These are phyloP conservation scores for Pongo abelii DNA, from an alignment of 2,113 vertebrate genomes.

Conservation along the genomic window DNA sequence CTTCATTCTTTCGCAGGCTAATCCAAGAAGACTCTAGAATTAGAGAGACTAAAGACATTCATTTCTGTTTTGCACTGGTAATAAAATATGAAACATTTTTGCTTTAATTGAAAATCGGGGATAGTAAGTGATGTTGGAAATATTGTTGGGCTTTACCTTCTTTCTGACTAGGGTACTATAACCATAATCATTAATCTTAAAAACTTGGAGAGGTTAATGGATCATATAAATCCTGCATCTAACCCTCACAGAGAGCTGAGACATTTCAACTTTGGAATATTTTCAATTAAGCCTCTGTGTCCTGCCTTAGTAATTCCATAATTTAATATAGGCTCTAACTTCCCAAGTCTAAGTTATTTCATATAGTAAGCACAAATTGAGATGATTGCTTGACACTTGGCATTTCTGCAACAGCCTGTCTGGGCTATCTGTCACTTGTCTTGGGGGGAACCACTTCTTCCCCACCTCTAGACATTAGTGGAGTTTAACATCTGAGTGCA, in stretches of 20 bases:
- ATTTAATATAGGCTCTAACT: conserved; percentile 29
- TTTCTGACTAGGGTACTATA: neutral
- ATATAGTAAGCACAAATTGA: neutral
- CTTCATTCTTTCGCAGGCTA: neutral
- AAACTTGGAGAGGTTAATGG: neutral
- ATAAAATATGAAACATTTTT: conserved; percentile 29
- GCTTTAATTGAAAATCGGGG: neutral
- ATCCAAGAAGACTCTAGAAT: conserved; percentile 10
- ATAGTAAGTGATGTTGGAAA: neutral
- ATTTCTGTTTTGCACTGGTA: conserved; percentile 33
- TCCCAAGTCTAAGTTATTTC: conserved; percentile 18
- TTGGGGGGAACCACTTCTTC: neutral
- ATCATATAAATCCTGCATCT: neutral
- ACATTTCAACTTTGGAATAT: neutral
- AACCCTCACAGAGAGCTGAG: neutral
- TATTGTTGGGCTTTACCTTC: neutral
- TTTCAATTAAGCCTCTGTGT: neutral
- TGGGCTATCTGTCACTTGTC: neutral
- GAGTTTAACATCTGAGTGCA: neutral
- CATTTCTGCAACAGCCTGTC: neutral
- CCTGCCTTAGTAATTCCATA: neutral
- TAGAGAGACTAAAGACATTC: conserved; percentile 3
- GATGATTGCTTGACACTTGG: neutral
- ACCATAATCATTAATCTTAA: neutral
- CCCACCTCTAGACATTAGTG: neutral